These are phyloP conservation scores for Acropternis orthonyx DNA, from an alignment of 2,797 vertebrate species.

Conservation along the genomic window DNA sequence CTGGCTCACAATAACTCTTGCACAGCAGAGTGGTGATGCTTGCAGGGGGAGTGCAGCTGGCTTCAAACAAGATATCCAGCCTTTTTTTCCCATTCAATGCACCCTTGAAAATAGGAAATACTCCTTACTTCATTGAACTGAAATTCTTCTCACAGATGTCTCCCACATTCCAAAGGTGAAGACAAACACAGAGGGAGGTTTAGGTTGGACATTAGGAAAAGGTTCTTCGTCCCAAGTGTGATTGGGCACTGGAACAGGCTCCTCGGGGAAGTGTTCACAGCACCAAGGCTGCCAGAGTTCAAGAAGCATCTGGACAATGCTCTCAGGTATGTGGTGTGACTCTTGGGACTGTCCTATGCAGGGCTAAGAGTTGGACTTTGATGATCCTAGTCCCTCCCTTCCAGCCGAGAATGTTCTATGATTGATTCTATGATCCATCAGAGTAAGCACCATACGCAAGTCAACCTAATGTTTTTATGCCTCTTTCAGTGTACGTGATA, in stretches of 20 bases:
- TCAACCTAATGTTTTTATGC: not conserved
- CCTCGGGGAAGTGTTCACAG: not conserved
- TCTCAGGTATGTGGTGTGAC: not conserved
- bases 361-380: not conserved
- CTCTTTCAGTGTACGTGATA: not conserved
- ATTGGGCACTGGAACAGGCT: not conserved
- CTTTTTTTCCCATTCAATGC: not conserved
- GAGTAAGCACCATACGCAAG: rapidly evolving
- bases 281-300: not conserved
- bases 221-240: not conserved
- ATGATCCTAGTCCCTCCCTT: not conserved
- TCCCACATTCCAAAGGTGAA: not conserved
- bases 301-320: not conserved
- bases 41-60: not conserved
- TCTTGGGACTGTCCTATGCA: not conserved
- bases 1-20: not conserved
- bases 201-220: not conserved
- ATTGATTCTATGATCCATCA: not conserved
- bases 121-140: not conserved
- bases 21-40: not conserved
- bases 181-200: not conserved
- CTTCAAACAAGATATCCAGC: not conserved
- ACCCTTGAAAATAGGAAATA: not conserved
- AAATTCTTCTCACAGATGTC: not conserved
- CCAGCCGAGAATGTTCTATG: not conserved